Percentiles rank a stretch among this genome's conserved stretches.
These are phyloP conservation scores for Ptychadena robeensis DNA, from an alignment of 2,797 vertebrate genomes.

Conservation along the genomic window DNA sequence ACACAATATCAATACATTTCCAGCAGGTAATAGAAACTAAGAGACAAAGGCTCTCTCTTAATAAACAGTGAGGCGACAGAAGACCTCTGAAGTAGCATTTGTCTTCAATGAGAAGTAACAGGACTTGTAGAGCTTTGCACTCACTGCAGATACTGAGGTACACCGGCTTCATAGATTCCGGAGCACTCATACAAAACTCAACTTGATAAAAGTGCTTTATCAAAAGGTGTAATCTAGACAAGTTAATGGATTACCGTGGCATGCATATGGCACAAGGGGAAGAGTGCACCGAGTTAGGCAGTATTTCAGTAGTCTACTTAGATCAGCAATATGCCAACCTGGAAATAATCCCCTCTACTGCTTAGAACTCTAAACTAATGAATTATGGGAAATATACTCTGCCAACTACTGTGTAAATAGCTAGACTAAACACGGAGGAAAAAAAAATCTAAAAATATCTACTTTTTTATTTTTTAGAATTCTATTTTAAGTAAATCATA, in stretches of 20 bases:
- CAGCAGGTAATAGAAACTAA: neutral
- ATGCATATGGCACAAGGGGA: slow-evolving; percentile 47
- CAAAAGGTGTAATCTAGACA: slow-evolving; percentile 56
- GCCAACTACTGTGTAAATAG: too few species aligned
- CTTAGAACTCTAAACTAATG: slow-evolving; percentile 39
- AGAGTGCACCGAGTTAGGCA: slow-evolving; percentile 41
- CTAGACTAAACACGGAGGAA: too few species aligned
- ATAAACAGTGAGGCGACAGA: neutral
- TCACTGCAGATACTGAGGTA: neutral
- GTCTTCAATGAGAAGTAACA: neutral
- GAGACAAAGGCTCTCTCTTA: too few species aligned
- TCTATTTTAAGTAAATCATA: too few species aligned
- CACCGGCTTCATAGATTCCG: slow-evolving; percentile 38
- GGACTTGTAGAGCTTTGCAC: neutral
- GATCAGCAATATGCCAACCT: slow-evolving; percentile 31
- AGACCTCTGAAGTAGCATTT: neutral
- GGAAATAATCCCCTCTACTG: slow-evolving; percentile 15
- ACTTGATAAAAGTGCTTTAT: slow-evolving; percentile 50
- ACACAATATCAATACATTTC: neutral
- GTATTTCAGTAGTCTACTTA: slow-evolving; percentile 30
- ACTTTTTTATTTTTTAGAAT: too few species aligned
- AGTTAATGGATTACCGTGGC: slow-evolving; percentile 57
- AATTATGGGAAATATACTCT: slow-evolving; percentile 8
- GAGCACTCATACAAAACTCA: slow-evolving; percentile 39
- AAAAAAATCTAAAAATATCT: too few species aligned